Evolutionary conservation across 2,113 vertebrate genomes (phyloP), one percentile per base, ranked within the genome.

Genomic region (Lonchura striata): DNA sequence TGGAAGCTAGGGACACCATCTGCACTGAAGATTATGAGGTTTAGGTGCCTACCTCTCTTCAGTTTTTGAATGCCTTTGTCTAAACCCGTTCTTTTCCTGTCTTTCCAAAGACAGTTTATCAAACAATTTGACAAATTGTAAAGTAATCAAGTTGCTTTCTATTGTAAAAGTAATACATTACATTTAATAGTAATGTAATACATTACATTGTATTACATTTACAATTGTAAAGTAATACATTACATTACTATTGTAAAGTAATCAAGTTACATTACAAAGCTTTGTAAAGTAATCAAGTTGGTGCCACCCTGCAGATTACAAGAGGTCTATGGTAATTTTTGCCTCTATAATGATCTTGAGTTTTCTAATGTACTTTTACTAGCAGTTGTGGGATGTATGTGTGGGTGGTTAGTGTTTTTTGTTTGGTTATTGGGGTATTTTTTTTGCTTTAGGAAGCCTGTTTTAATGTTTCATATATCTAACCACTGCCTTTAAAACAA

Each of bases 401-500:
- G 41, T 23, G 18, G 19, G 15, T 33, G 21, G 21, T 53, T 20
- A 10, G 5, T 5, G 0, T 2, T 27, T 44, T 22, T 24, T 75
- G 8, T 37, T 86, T 64, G 7, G 6, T n/a, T 59, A 5, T 41
- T 75, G 19, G n/a, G 22, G 23, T 28, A 11, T 24, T 44, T 15
- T 76, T 13, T 60, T 70, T 64, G 39, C 39, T 78, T 93, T 78
- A 78, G 24, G 39, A 83, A 81, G 6, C 10, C 60, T 84, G 19
- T 47, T 71, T 20, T 68, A 56, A 41, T 72, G 22, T 11, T 76
- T 82, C 46, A 50, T 61, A 10, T 61, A 44, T 79, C 42, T 76
- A 87, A 72, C 46, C 89, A 13, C 27, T 94, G 37, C 46, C 66
- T 87, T 95, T 47, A 92, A 95, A 79, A 66, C 27, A 90, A 70